These are phyloP conservation scores for Drosophila kohkoa DNA, from an alignment of 1,140 invertebrate genomes.

Conservation along the genomic window DNA sequence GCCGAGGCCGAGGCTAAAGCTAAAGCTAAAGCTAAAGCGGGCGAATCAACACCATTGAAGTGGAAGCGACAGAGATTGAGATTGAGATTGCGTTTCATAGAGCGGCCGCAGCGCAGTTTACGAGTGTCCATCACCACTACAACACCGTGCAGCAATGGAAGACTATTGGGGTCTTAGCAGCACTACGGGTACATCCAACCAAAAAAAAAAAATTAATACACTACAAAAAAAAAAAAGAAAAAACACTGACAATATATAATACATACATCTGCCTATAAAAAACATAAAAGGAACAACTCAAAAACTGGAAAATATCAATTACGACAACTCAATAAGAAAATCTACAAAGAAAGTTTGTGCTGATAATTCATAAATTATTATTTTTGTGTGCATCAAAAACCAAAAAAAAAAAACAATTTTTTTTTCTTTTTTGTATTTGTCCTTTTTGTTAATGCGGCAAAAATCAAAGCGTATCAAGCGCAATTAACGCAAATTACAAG, in stretches of 20 bases:
- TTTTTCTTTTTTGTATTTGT: conserved; percentile 33
- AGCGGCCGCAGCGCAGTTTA: conserved; percentile 78
- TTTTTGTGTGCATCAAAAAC: too few relatives aligned
- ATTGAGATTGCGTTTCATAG: conserved; percentile 80
- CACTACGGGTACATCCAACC: conserved; percentile 75
- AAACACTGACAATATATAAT: background rate
- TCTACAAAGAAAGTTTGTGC: too few relatives aligned
- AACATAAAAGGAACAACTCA: too few relatives aligned
- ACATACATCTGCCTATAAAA: too few relatives aligned
- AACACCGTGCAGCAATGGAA: conserved; percentile 84
- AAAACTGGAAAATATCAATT: too few relatives aligned
- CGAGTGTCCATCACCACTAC: conserved; percentile 83
- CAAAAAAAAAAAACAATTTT: conserved; percentile 10
- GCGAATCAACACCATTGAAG: conserved; percentile 80
- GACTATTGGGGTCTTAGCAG: conserved; percentile 85
- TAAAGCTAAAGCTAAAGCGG: conserved; percentile 25
- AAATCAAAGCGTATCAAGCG: conserved; percentile 41
- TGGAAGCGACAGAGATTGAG: conserved; percentile 73
- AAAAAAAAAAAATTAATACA: conserved; percentile 13
- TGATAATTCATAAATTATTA: too few relatives aligned
- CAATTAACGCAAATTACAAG: conserved; percentile 39
- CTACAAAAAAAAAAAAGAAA: conserved; percentile 8
- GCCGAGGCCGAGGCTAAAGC: conserved; percentile 33
- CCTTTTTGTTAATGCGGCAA: conserved; percentile 51
- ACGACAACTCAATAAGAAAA: too few relatives aligned